Evolutionary conservation across 2,113 vertebrate species (phyloP).

Genomic region (Brachyhypopomus gauderio): DNA sequence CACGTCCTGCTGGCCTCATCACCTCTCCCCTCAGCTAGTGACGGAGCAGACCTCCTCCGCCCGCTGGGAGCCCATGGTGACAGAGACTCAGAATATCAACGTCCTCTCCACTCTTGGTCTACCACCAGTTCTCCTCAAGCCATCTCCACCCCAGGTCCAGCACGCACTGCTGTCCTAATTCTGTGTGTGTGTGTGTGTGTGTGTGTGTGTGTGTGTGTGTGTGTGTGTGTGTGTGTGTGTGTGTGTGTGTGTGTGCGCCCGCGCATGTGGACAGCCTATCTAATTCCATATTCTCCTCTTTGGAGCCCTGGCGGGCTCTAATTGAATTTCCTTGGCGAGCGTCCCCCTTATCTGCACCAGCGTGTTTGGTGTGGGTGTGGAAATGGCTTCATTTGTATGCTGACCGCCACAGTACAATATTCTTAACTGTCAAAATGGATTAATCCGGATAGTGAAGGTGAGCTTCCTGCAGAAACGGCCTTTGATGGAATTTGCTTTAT

Average conservation of each 20-base stretch:
- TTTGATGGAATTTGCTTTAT: conserved; percentile 47
- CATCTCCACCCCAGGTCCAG: conserved; percentile 29
- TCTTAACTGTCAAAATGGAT: conserved; percentile 56
- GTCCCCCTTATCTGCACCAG: conserved; percentile 42
- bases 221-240: too few relatives aligned
- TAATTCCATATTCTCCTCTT: conserved; percentile 59
- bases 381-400: conserved; percentile 58
- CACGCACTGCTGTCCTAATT: conserved; percentile 52
- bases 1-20: neutral
- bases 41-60: neutral
- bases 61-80: neutral
- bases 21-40: conserved; percentile 1
- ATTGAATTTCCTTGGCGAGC: conserved; percentile 59
- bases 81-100: conserved; percentile 33
- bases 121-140: conserved; percentile 11
- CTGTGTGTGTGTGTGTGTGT: conserved; percentile 30
- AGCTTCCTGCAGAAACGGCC: conserved; percentile 41
- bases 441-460: conserved; percentile 50
- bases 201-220: too few relatives aligned
- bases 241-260: too few relatives aligned
- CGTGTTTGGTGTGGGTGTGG: conserved; percentile 51
- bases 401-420: conserved; percentile 52
- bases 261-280: conserved; percentile 4
- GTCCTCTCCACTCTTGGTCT: conserved; percentile 12
- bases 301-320: conserved; percentile 49